Conservation (phyloP, 2,888 invertebrate species). For the Oscheius sp. region DNA sequence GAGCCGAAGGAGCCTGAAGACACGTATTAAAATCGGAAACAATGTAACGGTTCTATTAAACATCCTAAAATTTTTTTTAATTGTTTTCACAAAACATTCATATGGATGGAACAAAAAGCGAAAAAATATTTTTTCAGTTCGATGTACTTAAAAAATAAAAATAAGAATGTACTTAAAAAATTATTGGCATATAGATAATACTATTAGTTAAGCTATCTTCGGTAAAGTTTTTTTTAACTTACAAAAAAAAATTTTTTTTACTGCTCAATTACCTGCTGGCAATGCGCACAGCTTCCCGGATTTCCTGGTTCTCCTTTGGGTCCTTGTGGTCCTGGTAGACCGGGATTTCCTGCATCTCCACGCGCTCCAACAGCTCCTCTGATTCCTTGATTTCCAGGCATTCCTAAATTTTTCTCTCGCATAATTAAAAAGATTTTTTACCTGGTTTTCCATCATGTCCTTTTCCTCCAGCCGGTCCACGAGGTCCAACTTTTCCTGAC, state of each 20-base stretch:
- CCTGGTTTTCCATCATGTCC: conserved; percentile 61
- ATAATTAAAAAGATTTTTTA: no score
- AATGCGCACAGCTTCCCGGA: conserved; percentile 52
- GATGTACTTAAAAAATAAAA: neutral
- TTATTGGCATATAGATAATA: neutral
- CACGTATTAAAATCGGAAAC: no score
- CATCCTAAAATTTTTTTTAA: no score
- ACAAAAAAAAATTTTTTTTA: neutral
- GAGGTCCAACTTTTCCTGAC: conserved; percentile 55
- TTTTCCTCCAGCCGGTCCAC: conserved; percentile 57
- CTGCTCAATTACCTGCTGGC: conserved; percentile 37
- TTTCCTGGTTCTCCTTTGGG: conserved; percentile 56
- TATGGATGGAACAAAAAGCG: no score
- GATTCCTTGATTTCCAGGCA: conserved; percentile 54
- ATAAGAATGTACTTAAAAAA: neutral
- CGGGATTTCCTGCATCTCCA: conserved; percentile 62
- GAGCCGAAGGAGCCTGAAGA: no score
- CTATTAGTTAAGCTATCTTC: neutral
- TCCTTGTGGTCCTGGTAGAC: conserved; percentile 63
- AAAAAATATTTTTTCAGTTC: neutral
- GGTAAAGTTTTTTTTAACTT: neutral
- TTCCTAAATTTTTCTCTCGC: no score
- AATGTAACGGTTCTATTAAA: no score
- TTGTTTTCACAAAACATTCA: no score
- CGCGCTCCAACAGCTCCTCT: conserved; percentile 58